Evolutionary conservation across 1,140 invertebrate species (phyloP).

Genomic region (Ganaspis sp.): DNA sequence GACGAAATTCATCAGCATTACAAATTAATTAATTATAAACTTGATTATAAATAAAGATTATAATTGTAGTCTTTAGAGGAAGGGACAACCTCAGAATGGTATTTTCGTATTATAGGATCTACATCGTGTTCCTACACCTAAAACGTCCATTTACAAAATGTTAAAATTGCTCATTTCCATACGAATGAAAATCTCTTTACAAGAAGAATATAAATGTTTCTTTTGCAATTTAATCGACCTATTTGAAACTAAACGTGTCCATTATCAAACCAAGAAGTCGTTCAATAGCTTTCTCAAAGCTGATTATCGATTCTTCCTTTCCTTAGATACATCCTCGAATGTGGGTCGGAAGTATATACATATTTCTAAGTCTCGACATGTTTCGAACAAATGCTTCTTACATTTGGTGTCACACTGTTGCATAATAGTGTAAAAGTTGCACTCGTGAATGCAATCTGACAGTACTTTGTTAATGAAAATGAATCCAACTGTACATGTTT

Average conservation of each 20-base stretch:
- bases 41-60: neutral
- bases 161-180: too few relatives aligned
- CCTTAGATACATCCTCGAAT: neutral
- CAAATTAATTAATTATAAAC: neutral
- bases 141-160: too few relatives aligned
- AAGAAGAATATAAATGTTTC: neutral
- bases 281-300: constrained; percentile 3
- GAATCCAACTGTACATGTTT: neutral
- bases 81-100: too few relatives aligned
- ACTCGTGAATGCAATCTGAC: too few relatives aligned
- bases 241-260: neutral
- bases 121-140: too few relatives aligned
- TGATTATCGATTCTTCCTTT: constrained; percentile 1
- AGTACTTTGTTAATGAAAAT: neutral
- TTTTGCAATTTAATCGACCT: neutral
- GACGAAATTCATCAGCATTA: neutral
- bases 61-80: too few relatives aligned
- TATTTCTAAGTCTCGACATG: neutral
- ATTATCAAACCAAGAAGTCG: neutral
- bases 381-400: neutral
- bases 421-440: neutral
- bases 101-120: too few relatives aligned
- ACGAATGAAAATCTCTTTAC: too few relatives aligned
- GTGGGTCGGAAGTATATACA: constrained; percentile 13
- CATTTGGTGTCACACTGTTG: neutral